Evolutionary conservation across 2,113 vertebrate species (phyloP).

Genomic region (Archocentrus centrarchus): DNA sequence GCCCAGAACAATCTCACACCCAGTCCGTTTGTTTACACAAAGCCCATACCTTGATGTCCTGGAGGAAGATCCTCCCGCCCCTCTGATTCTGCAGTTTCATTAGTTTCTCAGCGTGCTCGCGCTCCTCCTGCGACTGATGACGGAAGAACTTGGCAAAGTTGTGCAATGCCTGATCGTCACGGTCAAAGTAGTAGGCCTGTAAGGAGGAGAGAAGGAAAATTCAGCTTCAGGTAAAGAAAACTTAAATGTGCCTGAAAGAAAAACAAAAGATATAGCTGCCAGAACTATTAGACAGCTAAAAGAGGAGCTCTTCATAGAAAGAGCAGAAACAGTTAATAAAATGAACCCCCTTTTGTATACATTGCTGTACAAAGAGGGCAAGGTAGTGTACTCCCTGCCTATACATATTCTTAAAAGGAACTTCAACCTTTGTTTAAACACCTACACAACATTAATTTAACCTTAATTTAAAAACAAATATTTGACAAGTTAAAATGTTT

Average conservation of each 20-base stretch:
- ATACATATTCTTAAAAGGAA: constrained; percentile 22
- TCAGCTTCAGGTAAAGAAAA: neutral
- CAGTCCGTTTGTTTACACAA: neutral
- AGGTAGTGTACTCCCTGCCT: neutral
- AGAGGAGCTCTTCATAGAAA: neutral
- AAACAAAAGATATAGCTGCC: no score
- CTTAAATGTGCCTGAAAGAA: neutral
- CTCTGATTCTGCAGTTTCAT: constrained; percentile 89
- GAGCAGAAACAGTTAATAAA: neutral
- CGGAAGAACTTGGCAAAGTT: constrained; percentile 89
- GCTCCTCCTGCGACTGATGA: constrained; percentile 84
- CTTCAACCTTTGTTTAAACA: constrained; percentile 36
- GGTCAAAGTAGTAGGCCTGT: constrained; percentile 87
- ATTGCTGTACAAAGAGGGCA: neutral
- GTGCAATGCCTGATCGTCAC: constrained; percentile 88
- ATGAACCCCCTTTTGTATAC: neutral
- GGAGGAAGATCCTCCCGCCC: constrained; percentile 86
- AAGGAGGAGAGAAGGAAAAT: neutral
- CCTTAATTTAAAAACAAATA: neutral
- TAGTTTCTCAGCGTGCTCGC: constrained; percentile 85
- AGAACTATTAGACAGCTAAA: neutral
- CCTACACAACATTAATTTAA: neutral
- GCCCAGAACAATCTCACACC: neutral
- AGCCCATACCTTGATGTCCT: constrained; percentile 83
- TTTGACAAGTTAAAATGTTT: neutral